A percentile compares a stretch with the other conserved stretches of the same genome.
These are phyloP conservation scores for Parauchenoglanis punctatus DNA, from an alignment of 2,797 vertebrate genomes.

Conservation along the genomic window DNA sequence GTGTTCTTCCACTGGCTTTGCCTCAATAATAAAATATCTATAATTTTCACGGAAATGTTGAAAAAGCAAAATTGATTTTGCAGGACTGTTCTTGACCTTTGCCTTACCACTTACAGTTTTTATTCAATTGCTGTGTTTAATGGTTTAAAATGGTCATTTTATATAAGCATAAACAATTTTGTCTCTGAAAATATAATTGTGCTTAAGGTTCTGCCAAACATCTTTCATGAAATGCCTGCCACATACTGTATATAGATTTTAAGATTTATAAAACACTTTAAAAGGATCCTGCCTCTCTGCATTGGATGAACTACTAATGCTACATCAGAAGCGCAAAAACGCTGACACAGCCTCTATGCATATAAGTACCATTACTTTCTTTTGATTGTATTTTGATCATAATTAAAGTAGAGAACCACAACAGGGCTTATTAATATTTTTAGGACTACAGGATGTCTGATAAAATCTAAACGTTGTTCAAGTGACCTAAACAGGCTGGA, in stretches of 20 bases:
- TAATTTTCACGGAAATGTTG: constrained; percentile 69
- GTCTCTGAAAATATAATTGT: constrained; percentile 65
- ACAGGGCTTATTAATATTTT: background rate
- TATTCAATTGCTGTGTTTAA: constrained; percentile 72
- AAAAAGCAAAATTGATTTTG: constrained; percentile 74
- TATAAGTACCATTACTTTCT: background rate
- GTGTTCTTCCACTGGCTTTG: constrained; percentile 62
- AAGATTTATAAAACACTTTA: constrained; percentile 17
- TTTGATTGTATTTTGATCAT: background rate
- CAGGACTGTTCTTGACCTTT: constrained; percentile 65
- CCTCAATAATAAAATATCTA: constrained; percentile 63
- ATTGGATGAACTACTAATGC: background rate
- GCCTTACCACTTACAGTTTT: constrained; percentile 64
- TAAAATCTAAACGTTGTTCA: background rate
- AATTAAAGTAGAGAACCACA: background rate
- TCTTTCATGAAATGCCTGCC: constrained; percentile 46
- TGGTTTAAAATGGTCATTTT: constrained; percentile 70
- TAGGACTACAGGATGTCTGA: background rate
- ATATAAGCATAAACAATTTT: constrained; percentile 62
- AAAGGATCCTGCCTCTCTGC: background rate
- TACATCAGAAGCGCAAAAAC: background rate
- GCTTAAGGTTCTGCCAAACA: constrained; percentile 42
- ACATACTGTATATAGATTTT: background rate
- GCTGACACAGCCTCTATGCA: background rate
- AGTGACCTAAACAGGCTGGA: background rate